Conservation (phyloP, 2,888 invertebrate genomes). For the Drosophila incognita region DNA sequence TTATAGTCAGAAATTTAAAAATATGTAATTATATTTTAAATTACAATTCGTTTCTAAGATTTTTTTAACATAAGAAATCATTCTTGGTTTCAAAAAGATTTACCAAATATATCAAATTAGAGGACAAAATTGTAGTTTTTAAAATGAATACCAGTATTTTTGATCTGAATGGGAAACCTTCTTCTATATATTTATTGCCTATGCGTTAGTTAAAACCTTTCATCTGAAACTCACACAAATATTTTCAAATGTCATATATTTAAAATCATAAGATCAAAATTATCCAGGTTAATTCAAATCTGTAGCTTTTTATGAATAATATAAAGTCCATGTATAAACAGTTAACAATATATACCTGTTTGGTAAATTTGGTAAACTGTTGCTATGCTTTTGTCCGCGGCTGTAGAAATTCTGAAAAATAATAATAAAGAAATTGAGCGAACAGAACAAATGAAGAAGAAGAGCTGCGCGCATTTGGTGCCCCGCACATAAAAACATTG, state of each 20-base stretch:
- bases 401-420: constrained; percentile 55
- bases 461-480: constrained; percentile 54
- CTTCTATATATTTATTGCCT: background rate
- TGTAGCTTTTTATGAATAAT: too few relatives aligned
- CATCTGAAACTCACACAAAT: background rate
- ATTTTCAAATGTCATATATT: background rate
- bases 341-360: background rate
- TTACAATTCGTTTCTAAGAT: too few relatives aligned
- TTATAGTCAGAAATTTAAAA: too few relatives aligned
- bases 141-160: background rate
- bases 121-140: fast-evolving
- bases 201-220: background rate
- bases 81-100: background rate
- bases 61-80: background rate
- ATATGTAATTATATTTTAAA: too few relatives aligned
- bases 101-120: background rate
- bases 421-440: constrained; percentile 75
- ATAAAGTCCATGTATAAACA: background rate
- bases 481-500: constrained; percentile 82
- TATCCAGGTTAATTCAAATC: background rate
- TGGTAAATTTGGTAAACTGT: background rate
- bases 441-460: constrained; percentile 36
- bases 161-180: background rate
- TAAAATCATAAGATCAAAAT: background rate
- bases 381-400: constrained; percentile 20